These are phyloP conservation scores for Acromyrmex charruanus DNA, from an alignment of 1,140 invertebrate species.

Conservation along the genomic window DNA sequence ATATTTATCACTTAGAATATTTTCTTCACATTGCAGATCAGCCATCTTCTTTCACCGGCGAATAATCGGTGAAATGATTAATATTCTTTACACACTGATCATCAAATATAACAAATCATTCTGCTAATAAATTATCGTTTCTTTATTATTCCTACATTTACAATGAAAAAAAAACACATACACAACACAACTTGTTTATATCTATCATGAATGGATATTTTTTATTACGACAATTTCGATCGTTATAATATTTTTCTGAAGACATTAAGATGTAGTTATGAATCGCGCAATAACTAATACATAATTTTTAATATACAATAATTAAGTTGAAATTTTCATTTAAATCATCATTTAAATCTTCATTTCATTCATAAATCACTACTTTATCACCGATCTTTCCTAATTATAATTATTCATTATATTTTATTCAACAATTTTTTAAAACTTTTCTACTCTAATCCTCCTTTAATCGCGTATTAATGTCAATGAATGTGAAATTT, in stretches of 20 bases:
- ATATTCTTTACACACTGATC: not conserved
- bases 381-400: not conserved
- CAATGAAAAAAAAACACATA: conserved; percentile 9
- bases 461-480: not conserved
- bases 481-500: not conserved
- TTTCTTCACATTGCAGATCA: not conserved
- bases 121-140: conserved; percentile 12
- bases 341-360: too few relatives aligned
- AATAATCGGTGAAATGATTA: conserved; percentile 28
- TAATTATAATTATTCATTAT: not conserved
- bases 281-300: not conserved
- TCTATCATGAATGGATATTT: not conserved
- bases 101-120: conserved; percentile 9
- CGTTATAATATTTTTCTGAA: not conserved
- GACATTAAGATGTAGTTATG: not conserved
- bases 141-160: not conserved
- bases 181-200: not conserved
- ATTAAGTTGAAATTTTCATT: not conserved
- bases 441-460: not conserved
- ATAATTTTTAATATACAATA: not conserved
- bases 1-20: not conserved
- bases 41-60: not conserved
- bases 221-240: not conserved
- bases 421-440: not conserved
- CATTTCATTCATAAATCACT: not conserved